Conservation (phyloP, 2,113 vertebrate genomes). For the Hypanus sabinus region DNA sequence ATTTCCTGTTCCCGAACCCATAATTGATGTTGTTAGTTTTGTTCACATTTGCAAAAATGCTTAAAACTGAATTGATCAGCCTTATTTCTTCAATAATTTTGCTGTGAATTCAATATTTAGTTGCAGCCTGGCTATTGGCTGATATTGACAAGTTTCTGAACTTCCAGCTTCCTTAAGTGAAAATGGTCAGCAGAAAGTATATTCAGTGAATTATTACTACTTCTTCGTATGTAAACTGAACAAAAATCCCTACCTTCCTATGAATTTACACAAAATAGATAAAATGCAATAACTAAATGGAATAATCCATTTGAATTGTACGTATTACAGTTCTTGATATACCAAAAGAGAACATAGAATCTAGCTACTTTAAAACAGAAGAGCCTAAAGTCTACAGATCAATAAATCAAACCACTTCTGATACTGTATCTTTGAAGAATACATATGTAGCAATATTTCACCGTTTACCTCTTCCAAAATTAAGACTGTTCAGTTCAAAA, state of each 20-base stretch:
- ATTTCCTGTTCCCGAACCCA: background rate
- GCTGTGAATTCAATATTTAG: background rate
- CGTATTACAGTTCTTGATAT: background rate
- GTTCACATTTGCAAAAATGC: background rate
- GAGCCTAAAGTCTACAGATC: background rate
- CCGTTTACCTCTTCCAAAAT: too few relatives aligned
- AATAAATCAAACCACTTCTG: background rate
- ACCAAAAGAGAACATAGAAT: background rate
- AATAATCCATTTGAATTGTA: background rate
- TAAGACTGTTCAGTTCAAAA: too few relatives aligned
- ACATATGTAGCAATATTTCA: background rate
- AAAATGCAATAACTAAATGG: background rate
- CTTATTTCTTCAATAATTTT: background rate
- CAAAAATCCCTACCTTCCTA: background rate
- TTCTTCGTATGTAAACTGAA: background rate
- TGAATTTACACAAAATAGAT: background rate
- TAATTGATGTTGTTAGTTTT: background rate
- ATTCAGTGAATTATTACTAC: background rate
- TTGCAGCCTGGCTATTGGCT: background rate
- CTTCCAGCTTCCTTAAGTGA: background rate
- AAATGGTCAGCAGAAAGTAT: too few relatives aligned
- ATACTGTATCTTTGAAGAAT: background rate
- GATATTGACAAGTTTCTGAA: background rate
- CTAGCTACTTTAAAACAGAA: background rate
- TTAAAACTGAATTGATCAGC: background rate